These are phyloP conservation scores for Nixonia krombeini DNA, from an alignment of 1,140 invertebrate species.

Conservation along the genomic window DNA sequence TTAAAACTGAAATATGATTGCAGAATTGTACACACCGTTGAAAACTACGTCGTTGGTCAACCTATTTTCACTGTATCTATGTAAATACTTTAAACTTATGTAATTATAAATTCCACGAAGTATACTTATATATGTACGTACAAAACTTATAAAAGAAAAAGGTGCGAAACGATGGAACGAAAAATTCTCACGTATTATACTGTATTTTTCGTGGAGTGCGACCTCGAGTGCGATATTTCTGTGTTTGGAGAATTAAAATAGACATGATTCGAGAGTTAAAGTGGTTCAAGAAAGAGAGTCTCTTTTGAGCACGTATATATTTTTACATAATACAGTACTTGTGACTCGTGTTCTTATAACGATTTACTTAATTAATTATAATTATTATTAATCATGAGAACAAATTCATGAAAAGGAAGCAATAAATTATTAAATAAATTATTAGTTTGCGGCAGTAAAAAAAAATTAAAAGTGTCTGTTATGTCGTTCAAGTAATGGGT, in stretches of 20 bases:
- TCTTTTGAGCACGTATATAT: not conserved
- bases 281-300: not conserved
- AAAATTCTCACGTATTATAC: not conserved
- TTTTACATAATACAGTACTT: not conserved
- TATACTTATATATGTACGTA: conserved; percentile 9
- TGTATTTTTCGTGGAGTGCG: not conserved
- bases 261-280: not conserved
- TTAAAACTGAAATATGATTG: not conserved
- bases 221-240: conserved; percentile 1
- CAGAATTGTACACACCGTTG: not conserved
- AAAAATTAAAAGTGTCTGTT: no score
- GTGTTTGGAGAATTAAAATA: not conserved
- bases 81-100: conserved; percentile 17
- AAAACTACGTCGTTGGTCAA: not conserved
- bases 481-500: no score
- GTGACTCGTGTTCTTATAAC: not conserved
- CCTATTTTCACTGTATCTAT: conserved; percentile 13
- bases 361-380: not conserved
- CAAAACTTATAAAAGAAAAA: conserved; percentile 6
- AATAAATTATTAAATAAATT: no score
- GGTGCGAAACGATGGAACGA: not conserved
- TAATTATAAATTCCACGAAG: conserved; percentile 8
- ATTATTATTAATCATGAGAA: no score
- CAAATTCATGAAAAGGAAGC: no score
- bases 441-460: no score